A percentile compares a stretch with the other conserved stretches of the same genome.
Evolutionary conservation across 2,888 invertebrate genomes (phyloP).

Genomic region (Germaria angustata): DNA sequence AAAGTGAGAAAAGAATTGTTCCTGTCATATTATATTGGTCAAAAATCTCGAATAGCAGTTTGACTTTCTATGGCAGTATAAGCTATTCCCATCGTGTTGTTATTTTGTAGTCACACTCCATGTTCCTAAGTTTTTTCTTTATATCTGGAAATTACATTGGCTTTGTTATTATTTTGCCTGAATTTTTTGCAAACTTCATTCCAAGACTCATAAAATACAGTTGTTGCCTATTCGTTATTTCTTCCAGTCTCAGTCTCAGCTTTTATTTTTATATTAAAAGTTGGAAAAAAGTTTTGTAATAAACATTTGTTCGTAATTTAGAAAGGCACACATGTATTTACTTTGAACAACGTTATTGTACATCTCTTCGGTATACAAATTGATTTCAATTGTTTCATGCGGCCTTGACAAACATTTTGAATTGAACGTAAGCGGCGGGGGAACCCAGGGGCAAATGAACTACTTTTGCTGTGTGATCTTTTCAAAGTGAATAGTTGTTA

Average conservation of each 20-base stretch:
- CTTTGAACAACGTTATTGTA: too few relatives aligned
- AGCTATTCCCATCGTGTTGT: not conserved
- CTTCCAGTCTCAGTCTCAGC: not conserved
- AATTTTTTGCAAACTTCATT: slow-evolving; percentile 25
- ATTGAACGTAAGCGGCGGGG: too few relatives aligned
- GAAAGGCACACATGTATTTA: not conserved
- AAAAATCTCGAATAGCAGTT: slow-evolving; percentile 1
- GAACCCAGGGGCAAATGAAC: too few relatives aligned
- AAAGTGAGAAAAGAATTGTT: slow-evolving; percentile 12
- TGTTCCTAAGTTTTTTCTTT: slow-evolving; percentile 10
- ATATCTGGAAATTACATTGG: slow-evolving; percentile 45
- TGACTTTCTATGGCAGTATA: not conserved
- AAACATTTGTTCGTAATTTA: slow-evolving; percentile 11
- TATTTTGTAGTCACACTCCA: not conserved
- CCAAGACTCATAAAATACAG: slow-evolving; percentile 58
- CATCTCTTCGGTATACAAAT: too few relatives aligned
- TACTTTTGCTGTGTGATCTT: too few relatives aligned
- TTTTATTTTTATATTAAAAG: slow-evolving; percentile 34
- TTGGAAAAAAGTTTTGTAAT: slow-evolving; percentile 37
- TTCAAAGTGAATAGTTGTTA: too few relatives aligned
- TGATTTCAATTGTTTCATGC: too few relatives aligned
- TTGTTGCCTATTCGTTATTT: slow-evolving; percentile 52
- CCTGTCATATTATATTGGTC: slow-evolving; percentile 40
- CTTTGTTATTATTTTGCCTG: slow-evolving; percentile 7
- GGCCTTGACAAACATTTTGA: too few relatives aligned